Percentiles rank a stretch among this genome's conserved stretches.
Conservation (phyloP, 35 echinoderm and acorn worm species). For the Apostichopus parvimensis region DNA sequence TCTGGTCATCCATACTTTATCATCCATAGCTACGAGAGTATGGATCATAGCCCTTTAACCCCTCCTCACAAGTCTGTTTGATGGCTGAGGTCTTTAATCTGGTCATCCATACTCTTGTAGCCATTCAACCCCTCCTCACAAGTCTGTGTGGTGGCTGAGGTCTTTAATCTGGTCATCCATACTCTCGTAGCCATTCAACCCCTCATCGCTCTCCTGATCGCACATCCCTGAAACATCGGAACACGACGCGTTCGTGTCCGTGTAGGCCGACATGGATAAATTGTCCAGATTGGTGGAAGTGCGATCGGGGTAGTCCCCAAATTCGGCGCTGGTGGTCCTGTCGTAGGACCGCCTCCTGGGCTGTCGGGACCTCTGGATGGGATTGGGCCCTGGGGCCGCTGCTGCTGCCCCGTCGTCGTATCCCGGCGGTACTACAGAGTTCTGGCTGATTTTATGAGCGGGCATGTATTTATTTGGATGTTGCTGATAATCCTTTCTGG, state of each 20-base stretch:
- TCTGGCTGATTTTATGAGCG: slow-evolving; percentile 70
- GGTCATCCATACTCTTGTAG: slow-evolving; percentile 74
- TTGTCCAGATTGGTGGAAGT: slow-evolving; percentile 86
- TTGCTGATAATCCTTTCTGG: slow-evolving; percentile 60
- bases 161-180: slow-evolving; percentile 58
- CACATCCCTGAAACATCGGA: slow-evolving; percentile 91
- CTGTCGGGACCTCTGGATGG: slow-evolving; percentile 13
- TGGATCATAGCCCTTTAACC: neutral
- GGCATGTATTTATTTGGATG: slow-evolving; percentile 92
- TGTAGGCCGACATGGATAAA: slow-evolving; percentile 92
- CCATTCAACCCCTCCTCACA: slow-evolving; percentile 78
- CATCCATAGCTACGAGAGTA: neutral
- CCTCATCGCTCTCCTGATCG: slow-evolving; percentile 83
- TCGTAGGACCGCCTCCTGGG: slow-evolving; percentile 23
- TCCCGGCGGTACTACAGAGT: slow-evolving; percentile 59
- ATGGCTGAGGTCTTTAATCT: slow-evolving; percentile 24
- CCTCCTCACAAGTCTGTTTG: slow-evolving; percentile 28
- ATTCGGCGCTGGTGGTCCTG: slow-evolving; percentile 37
- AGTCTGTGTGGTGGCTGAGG: slow-evolving; percentile 25
- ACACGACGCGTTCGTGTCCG: slow-evolving; percentile 89
- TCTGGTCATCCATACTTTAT: too few relatives aligned
- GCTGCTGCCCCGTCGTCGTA: slow-evolving; percentile 40
- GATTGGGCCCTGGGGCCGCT: slow-evolving; percentile 43
- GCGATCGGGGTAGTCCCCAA: slow-evolving; percentile 53
- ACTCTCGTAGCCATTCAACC: slow-evolving; percentile 81